phyloP scores from a whole-genome alignment of 2,113 vertebrate species.

The Odocoileus hemionus region DNA sequence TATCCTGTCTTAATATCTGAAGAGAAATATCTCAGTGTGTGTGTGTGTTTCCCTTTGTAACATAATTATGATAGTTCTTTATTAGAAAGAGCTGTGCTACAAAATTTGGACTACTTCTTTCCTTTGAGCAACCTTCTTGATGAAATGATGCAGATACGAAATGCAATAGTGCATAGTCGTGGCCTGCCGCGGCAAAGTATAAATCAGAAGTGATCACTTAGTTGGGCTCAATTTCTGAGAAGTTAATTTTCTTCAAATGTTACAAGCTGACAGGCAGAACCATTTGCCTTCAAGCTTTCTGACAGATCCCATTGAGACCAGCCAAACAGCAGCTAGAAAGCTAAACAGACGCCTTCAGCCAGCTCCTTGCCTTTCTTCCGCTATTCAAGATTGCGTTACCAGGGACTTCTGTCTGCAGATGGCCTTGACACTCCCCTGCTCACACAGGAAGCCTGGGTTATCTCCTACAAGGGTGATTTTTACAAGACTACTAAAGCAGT shows the following conservation, averaged over 20 bases:
- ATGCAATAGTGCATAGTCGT: background rate
- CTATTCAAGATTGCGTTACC: background rate
- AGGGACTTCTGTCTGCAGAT: background rate
- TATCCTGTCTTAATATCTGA: background rate
- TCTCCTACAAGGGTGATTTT: background rate
- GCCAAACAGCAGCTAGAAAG: conserved; percentile 9
- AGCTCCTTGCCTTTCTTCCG: background rate
- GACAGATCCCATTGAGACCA: conserved; percentile 7
- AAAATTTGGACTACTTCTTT: background rate
- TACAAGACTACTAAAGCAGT: background rate
- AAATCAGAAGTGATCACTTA: conserved; percentile 32
- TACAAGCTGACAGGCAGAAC: conserved; percentile 41
- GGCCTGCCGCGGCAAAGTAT: background rate
- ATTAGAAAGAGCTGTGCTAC: background rate
- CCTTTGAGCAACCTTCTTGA: background rate
- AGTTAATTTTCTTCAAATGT: conserved; percentile 56
- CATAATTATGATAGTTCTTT: background rate
- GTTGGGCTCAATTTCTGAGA: conserved; percentile 36
- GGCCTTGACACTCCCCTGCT: background rate
- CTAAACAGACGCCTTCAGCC: background rate
- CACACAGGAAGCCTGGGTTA: background rate
- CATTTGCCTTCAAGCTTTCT: conserved; percentile 12
- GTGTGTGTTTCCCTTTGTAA: background rate
- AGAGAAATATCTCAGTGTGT: background rate
- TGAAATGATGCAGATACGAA: background rate